These are phyloP conservation scores for Propithecus perrieri DNA, from an alignment of 2,797 vertebrate species.

Conservation along the genomic window DNA sequence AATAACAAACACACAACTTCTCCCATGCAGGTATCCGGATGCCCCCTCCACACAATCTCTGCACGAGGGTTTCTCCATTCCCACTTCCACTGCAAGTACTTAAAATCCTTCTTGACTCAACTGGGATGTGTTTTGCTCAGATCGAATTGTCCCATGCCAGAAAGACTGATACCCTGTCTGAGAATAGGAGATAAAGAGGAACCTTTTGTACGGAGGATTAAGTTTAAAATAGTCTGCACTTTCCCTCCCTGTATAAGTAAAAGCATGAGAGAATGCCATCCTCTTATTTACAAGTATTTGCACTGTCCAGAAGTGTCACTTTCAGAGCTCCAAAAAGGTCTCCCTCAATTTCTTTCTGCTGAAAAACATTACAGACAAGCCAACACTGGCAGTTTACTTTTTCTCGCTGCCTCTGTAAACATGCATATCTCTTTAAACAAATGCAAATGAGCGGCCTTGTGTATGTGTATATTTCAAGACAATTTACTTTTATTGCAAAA, in stretches of 20 bases:
- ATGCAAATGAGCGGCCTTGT: background rate
- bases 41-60: background rate
- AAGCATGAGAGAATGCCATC: background rate
- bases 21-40: accelerated
- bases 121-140: background rate
- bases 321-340: background rate
- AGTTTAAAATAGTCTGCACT: background rate
- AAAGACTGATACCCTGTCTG: background rate
- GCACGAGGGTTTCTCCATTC: background rate
- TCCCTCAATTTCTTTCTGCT: background rate
- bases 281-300: background rate
- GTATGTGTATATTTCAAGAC: background rate
- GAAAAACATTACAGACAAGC: background rate
- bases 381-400: background rate
- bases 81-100: accelerated
- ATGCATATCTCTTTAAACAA: background rate
- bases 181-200: background rate
- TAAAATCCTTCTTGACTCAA: background rate
- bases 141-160: background rate
- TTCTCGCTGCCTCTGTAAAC: background rate
- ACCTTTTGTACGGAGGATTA: background rate
- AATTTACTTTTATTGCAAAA: background rate
- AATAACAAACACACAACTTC: background rate
- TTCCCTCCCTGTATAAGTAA: background rate
- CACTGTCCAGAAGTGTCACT: background rate